Evolutionary conservation across 1,140 invertebrate species (phyloP), one percentile per base, ranked within the genome.

Genomic region (Aphelenchoides fujianensis): DNA sequence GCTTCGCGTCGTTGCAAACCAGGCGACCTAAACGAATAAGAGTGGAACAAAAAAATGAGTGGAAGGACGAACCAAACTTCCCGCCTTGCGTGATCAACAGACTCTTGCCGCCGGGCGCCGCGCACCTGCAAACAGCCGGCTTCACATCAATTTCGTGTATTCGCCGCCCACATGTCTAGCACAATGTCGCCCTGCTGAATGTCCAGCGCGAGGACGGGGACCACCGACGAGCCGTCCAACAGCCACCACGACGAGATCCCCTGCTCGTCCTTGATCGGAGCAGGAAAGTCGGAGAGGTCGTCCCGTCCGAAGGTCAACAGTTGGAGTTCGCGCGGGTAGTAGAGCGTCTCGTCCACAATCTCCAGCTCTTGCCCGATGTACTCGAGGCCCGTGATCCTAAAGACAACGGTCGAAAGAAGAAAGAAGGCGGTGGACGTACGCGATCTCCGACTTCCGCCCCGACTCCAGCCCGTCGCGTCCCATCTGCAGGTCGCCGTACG

Each of bases 61-160:
- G n/a, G n/a, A n/a, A n/a, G n/a, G n/a, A n/a, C n/a, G n/a, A n/a
- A n/a, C 90, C 88, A 23, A 91, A 90, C 79, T 90, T 86, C 2
- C 93, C 80, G 0, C 92, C 95, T 85, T 98, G 94, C n/a, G 96
- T 79, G 3, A 92, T 90, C 0, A 91, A 84, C n/a, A 97, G 85
- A 0, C 91, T 88, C 86, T 98, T 98, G 28, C 95, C 96, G 32
- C 96, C 96, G 1, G 96, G 96, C 27, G 93, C 92, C 3, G 94
- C 90, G 88, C 96, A 98, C 85, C n/a, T n/a, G n/a, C n/a, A n/a
- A n/a, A n/a, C n/a, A n/a, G n/a, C n/a, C n/a, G n/a, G n/a, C n/a
- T n/a, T n/a, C n/a, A n/a, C n/a, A n/a, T n/a, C n/a, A n/a, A n/a
- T n/a, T n/a, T n/a, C n/a, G n/a, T n/a, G n/a, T n/a, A n/a, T n/a